Percentiles rank a stretch among this genome's conserved stretches.
Evolutionary conservation across 1,140 invertebrate genomes (phyloP).

Genomic region (Onthophagus taurus): DNA sequence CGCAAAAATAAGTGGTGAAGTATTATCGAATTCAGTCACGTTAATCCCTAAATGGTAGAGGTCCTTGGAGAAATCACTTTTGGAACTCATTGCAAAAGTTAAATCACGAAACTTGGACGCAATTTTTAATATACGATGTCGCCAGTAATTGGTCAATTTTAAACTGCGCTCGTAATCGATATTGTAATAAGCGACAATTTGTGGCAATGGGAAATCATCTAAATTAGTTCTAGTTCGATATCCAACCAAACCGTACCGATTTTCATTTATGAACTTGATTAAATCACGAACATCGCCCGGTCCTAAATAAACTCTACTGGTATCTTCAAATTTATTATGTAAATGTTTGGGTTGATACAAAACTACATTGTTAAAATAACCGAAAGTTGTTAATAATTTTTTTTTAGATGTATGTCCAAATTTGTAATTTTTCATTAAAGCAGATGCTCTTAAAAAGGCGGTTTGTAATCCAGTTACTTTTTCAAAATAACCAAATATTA

Average conservation of each 20-base stretch:
- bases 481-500: conserved; percentile 9
- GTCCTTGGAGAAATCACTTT: conserved; percentile 83
- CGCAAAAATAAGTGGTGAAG: conserved; percentile 75
- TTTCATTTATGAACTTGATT: conserved; percentile 5
- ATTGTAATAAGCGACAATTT: conserved; percentile 82
- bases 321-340: conserved; percentile 5
- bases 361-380: neutral
- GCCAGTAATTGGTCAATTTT: conserved; percentile 96
- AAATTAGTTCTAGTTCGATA: neutral
- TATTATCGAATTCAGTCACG: conserved; percentile 70
- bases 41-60: conserved; percentile 84
- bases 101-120: conserved; percentile 71
- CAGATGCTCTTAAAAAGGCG: conserved; percentile 4
- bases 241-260: conserved; percentile 6
- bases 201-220: conserved; percentile 40
- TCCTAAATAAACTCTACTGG: neutral
- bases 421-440: conserved; percentile 1
- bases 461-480: conserved; percentile 7
- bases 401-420: neutral
- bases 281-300: conserved; percentile 3
- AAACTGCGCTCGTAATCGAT: conserved; percentile 92
- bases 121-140: conserved; percentile 86
- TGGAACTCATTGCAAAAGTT: conserved; percentile 80
- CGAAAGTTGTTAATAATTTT: neutral
- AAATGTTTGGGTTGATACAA: conserved; percentile 2